These are phyloP conservation scores for Tangara arthus DNA, from an alignment of 2,797 vertebrate species.

Conservation along the genomic window DNA sequence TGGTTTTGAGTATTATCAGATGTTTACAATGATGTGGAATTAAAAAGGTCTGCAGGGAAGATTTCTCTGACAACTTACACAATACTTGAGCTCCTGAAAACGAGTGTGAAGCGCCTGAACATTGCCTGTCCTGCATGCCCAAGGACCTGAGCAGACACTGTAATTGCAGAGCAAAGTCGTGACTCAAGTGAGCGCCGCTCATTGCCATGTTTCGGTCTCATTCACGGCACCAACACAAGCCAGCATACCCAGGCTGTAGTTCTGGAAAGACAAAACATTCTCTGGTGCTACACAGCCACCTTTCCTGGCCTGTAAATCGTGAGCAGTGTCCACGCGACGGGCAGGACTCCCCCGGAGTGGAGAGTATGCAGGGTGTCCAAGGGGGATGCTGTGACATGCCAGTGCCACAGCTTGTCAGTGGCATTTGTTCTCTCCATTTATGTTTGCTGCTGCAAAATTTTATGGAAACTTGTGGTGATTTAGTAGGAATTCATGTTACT, in stretches of 20 bases:
- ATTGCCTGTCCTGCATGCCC: background rate
- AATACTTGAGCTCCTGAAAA: background rate
- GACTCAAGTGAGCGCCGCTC: background rate
- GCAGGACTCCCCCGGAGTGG: background rate
- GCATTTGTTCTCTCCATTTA: background rate
- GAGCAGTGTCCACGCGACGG: rapidly evolving
- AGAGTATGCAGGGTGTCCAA: background rate
- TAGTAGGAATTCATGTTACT: background rate
- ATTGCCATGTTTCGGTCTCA: background rate
- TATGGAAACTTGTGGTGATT: background rate
- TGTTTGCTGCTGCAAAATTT: background rate
- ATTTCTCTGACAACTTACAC: background rate
- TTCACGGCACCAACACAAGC: rapidly evolving
- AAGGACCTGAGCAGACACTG: background rate
- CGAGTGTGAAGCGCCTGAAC: background rate
- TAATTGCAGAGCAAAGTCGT: background rate
- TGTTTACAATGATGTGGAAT: background rate
- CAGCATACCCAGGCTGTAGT: background rate
- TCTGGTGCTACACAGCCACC: background rate
- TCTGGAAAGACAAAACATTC: background rate
- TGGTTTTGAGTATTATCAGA: background rate
- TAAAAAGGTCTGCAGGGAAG: background rate
- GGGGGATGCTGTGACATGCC: background rate
- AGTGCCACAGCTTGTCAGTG: background rate
- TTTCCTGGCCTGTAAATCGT: background rate